Evolutionary conservation across 2,797 vertebrate species (phyloP), one percentile per base, ranked within the genome.

Genomic region (Apodemus agrarius): DNA sequence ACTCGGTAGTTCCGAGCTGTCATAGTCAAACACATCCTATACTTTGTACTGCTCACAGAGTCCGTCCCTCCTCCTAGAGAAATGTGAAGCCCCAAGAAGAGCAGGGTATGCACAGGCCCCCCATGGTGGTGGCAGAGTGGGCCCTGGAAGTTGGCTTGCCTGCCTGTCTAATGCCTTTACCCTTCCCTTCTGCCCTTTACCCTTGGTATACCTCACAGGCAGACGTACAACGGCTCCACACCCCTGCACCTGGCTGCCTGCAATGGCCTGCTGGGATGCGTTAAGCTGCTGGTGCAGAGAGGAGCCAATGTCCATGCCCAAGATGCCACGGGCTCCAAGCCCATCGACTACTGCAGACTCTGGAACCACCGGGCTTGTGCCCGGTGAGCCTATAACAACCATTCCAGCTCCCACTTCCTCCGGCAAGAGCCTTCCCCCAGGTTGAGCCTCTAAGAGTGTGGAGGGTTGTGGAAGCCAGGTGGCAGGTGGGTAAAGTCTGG

Each of bases 241-340:
- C 98, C 98, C 0, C 96, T 98, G 57, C 98, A 98, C 93, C 91
- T 98, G 96, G 98, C 98, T 0, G 96, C 98, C 43, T 49, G 40
- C 0, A 94, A 97, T 19, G 98, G 98, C 29, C 80, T 98, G 54
- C 92, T 98, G 24, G 75, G 69, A 21, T 98, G 98, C 6, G 2
- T 98, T n/a, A 90, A 91, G 29, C 0, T 76, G 6, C 96, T 98
- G 92, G 96, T 98, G 0, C 81, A 95, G 37, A 97, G 93, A 3
- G 98, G 98, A 1, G 98, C 98, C 5, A 29, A 98, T 1, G 97
- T 98, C 57, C 94, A 98, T 0, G 92, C 94, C 72, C 90, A 0
- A 22, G 98, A 98, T 11, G 13, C 3, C 1, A 52, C 54, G 7
- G 98, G 97, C 14, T 95, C 93, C 82, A 96, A 97, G 84, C 97